Percentiles rank a stretch among this genome's conserved stretches.
phyloP scores from a whole-genome alignment of 1,140 invertebrate genomes.

The Arctopsyche grandis region DNA sequence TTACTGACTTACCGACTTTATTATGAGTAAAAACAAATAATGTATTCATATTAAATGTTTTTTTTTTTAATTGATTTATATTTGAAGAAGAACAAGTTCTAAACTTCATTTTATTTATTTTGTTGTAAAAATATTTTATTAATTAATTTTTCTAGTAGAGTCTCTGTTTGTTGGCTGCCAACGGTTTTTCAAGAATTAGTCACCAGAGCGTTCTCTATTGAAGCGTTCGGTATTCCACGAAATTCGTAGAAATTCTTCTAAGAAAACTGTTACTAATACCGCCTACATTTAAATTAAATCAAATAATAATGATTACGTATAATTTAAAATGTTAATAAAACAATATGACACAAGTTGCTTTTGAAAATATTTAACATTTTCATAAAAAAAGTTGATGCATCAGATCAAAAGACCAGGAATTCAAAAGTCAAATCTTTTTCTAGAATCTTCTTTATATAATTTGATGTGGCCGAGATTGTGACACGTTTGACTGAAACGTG shows the following conservation, averaged over 20 bases:
- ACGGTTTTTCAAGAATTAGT: not conserved
- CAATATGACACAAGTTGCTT: no score
- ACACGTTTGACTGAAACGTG: no score
- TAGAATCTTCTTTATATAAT: no score
- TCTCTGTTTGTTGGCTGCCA: not conserved
- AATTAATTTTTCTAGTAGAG: not conserved
- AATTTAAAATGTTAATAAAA: no score
- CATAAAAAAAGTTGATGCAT: no score
- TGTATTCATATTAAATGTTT: not conserved
- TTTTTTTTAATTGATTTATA: not conserved
- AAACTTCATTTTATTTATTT: not conserved
- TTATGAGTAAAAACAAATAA: not conserved
- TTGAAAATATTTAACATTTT: no score
- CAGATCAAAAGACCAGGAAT: no score
- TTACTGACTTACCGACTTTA: not conserved
- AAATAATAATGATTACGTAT: no score
- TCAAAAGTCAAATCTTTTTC: no score
- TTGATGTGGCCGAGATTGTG: no score
- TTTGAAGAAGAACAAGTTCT: no score
- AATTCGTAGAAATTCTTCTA: conserved; percentile 8
- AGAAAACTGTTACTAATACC: not conserved
- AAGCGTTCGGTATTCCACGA: conserved; percentile 2
- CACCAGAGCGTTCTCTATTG: not conserved
- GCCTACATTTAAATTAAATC: not conserved
- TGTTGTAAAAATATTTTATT: not conserved